phyloP scores from a whole-genome alignment of 2,888 invertebrate genomes.

The Tenthredo notha region DNA sequence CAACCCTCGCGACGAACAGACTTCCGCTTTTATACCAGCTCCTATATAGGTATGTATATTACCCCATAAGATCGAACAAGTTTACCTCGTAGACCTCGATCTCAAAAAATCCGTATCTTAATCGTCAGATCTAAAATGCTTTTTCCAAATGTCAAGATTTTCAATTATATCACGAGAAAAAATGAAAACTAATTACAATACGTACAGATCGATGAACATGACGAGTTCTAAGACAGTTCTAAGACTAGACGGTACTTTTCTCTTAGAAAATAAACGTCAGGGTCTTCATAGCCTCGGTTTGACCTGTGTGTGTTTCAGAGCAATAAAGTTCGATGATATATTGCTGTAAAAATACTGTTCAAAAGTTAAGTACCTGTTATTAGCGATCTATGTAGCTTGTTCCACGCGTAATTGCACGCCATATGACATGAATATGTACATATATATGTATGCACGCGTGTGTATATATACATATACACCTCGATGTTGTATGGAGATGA shows the following conservation, averaged over 20 bases:
- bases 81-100: not conserved
- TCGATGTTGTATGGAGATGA: too few species aligned
- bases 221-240: not conserved
- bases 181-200: not conserved
- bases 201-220: not conserved
- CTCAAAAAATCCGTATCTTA: not conserved
- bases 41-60: not conserved
- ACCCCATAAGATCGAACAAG: not conserved
- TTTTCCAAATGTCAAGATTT: not conserved
- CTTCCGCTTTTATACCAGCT: slow-evolving; percentile 14
- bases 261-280: not conserved
- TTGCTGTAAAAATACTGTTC: slow-evolving; percentile 46
- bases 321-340: slow-evolving; percentile 39
- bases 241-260: not conserved
- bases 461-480: not conserved
- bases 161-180: not conserved
- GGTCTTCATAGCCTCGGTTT: not conserved
- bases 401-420: slow-evolving; percentile 42
- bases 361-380: slow-evolving; percentile 40
- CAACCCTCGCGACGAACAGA: slow-evolving; percentile 43
- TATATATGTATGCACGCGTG: not conserved
- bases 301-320: slow-evolving; percentile 11
- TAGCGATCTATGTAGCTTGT: slow-evolving; percentile 43
- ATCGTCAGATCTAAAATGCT: not conserved
- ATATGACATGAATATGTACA: not conserved